phyloP scores from a whole-genome alignment of 2,113 vertebrate genomes.

The Excalfactoria chinensis region DNA sequence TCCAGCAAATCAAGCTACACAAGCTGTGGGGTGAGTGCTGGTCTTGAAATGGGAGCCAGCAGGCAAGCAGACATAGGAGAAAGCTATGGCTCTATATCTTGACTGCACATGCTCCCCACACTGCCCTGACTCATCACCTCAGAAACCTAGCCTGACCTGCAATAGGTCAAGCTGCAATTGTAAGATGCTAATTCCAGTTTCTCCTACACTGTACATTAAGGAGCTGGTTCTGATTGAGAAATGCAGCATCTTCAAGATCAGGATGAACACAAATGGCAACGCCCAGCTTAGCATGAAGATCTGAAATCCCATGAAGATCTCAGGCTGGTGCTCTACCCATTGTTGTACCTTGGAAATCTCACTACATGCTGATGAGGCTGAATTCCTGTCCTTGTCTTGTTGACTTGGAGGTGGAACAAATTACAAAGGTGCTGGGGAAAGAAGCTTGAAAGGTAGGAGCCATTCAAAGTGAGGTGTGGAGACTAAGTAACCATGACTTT shows the following conservation, averaged over 20 bases:
- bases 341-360: neutral
- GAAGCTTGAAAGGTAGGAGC: neutral
- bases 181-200: neutral
- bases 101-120: neutral
- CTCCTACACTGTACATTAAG: neutral
- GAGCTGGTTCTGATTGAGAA: neutral
- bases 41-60: too few relatives aligned
- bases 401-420: neutral
- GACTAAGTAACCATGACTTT: conserved; percentile 2
- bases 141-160: neutral
- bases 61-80: neutral
- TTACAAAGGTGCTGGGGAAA: neutral
- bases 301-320: neutral
- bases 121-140: neutral
- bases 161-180: neutral
- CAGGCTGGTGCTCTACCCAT: neutral
- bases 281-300: neutral
- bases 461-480: neutral
- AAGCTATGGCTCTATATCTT: neutral
- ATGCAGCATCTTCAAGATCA: neutral
- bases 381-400: neutral
- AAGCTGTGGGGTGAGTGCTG: too few relatives aligned
- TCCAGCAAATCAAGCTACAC: too few relatives aligned
- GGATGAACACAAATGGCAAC: neutral
- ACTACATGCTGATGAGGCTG: neutral